These are phyloP conservation scores for Lasioglossum pauxillum DNA, from an alignment of 2,888 invertebrate genomes.

Conservation along the genomic window DNA sequence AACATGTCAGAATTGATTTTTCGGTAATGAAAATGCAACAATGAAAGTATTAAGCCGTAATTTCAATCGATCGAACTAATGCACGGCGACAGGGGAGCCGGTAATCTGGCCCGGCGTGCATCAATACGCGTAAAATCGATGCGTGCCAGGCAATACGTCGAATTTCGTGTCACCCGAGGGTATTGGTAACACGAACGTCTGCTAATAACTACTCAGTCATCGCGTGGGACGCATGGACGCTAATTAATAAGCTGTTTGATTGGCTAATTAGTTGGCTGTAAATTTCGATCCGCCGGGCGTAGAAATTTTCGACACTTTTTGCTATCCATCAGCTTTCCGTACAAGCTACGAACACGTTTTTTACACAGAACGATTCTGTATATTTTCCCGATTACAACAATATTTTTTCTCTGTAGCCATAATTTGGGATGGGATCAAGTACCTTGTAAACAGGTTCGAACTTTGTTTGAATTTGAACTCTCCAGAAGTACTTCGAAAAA, in stretches of 20 bases:
- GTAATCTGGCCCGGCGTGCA: slow-evolving; percentile 37
- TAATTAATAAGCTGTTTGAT: slow-evolving; percentile 71
- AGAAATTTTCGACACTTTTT: background rate
- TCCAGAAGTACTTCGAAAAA: no score
- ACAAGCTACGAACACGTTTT: background rate
- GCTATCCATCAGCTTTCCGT: background rate
- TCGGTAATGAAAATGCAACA: slow-evolving; percentile 8
- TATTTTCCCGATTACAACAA: background rate
- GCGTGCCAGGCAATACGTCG: slow-evolving; percentile 29
- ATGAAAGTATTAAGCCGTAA: slow-evolving; percentile 41
- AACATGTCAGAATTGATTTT: background rate
- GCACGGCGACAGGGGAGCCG: slow-evolving; percentile 44
- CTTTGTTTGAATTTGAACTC: no score
- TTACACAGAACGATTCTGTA: background rate
- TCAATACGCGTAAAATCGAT: slow-evolving; percentile 53
- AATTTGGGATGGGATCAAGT: no score
- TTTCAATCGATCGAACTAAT: slow-evolving; percentile 47
- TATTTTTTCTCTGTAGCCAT: background rate
- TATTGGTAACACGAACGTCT: slow-evolving; percentile 59
- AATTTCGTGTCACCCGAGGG: slow-evolving; percentile 46
- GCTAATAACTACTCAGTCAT: slow-evolving; percentile 61
- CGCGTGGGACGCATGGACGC: slow-evolving; percentile 48
- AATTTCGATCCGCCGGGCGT: slow-evolving; percentile 17
- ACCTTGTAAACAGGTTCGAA: no score
- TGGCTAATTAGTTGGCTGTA: slow-evolving; percentile 58